phyloP scores from a whole-genome alignment of 2,113 vertebrate genomes.

The Emydura subglobosa region DNA sequence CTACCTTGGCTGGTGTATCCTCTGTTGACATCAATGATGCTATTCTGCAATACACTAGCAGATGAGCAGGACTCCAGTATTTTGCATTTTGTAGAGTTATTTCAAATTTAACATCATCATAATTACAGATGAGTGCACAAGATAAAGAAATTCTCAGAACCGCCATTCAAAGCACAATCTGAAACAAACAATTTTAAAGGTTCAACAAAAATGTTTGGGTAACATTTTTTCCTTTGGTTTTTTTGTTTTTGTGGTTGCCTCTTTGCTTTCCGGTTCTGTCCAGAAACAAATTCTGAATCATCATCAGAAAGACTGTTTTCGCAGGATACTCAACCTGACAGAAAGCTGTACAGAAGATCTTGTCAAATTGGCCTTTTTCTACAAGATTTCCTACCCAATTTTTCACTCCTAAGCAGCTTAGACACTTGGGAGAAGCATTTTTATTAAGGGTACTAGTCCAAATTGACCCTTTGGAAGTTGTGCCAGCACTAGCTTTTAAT shows the following conservation, averaged over 20 bases:
- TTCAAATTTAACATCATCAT: accelerated
- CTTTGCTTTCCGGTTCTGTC: not conserved
- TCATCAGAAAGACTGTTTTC: not conserved
- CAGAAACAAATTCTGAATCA: accelerated
- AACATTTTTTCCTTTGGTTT: not conserved
- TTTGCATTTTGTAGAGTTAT: not conserved
- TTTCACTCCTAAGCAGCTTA: not conserved
- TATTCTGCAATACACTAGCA: not conserved
- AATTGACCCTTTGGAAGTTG: too few species aligned
- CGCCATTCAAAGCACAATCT: not conserved
- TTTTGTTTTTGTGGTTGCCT: not conserved
- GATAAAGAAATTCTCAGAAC: not conserved
- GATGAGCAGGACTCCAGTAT: not conserved
- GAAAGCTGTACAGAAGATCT: not conserved
- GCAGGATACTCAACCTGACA: not conserved
- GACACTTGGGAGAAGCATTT: accelerated
- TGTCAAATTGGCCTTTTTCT: not conserved
- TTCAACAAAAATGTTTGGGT: not conserved
- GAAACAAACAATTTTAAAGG: not conserved
- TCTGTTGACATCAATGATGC: not conserved
- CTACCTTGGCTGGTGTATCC: not conserved
- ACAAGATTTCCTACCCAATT: not conserved
- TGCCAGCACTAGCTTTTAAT: not conserved
- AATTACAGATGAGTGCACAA: accelerated
- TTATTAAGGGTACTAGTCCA: not conserved